Conservation (phyloP, 2,888 invertebrate genomes). For the Prosapia bicincta region DNA sequence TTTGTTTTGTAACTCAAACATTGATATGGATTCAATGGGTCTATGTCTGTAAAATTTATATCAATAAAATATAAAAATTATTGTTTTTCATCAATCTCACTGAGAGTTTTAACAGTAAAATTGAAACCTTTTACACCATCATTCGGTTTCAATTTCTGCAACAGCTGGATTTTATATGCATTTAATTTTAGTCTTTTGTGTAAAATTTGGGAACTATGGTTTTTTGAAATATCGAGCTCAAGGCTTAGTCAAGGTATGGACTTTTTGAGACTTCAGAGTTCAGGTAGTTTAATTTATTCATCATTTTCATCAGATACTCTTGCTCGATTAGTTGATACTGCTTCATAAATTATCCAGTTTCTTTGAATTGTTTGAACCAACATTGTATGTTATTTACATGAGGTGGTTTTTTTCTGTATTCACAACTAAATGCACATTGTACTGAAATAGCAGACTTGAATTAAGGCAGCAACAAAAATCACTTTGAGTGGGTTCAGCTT, state of each 20-base stretch:
- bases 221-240: not conserved
- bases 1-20: not conserved
- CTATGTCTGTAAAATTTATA: not conserved
- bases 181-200: not conserved
- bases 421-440: too few relatives aligned
- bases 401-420: too few relatives aligned
- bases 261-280: not conserved
- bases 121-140: not conserved
- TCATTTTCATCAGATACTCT: too few relatives aligned
- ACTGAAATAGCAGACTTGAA: too few relatives aligned
- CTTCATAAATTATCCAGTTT: too few relatives aligned
- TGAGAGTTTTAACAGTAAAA: too few relatives aligned
- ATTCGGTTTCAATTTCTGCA: not conserved
- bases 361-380: too few relatives aligned
- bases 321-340: too few relatives aligned
- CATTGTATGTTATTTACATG: too few relatives aligned
- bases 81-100: not conserved
- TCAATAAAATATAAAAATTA: not conserved
- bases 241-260: not conserved
- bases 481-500: too few relatives aligned
- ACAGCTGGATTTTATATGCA: not conserved
- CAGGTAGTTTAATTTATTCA: too few relatives aligned
- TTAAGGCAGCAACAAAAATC: too few relatives aligned
- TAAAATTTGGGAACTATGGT: not conserved
- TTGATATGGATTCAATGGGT: not conserved